Conservation (phyloP, 2,797 vertebrate species). For the Darevskia mixta region DNA sequence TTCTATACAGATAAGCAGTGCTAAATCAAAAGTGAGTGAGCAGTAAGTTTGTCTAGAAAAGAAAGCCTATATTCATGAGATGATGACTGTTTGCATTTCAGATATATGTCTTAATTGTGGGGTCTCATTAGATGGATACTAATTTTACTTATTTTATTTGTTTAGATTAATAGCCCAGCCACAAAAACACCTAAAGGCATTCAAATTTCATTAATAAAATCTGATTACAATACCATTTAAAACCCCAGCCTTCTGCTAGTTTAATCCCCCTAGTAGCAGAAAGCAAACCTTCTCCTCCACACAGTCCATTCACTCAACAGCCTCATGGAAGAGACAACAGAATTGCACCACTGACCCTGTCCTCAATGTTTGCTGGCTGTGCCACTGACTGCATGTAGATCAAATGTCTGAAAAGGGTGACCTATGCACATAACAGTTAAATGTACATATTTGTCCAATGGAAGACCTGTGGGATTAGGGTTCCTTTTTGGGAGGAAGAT, state of each 20-base stretch:
- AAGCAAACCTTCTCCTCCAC: neutral
- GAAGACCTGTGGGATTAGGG: too few species aligned
- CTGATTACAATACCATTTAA: constrained; percentile 15
- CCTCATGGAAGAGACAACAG: neutral
- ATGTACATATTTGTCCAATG: too few species aligned
- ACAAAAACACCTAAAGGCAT: constrained; percentile 11
- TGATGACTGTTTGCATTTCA: constrained; percentile 62
- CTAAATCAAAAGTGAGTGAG: constrained; percentile 50
- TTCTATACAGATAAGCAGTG: constrained; percentile 24
- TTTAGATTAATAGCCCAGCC: constrained; percentile 13
- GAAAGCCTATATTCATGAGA: constrained; percentile 50
- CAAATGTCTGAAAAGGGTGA: too few species aligned
- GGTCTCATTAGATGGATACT: constrained; percentile 37
- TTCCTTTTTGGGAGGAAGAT: too few species aligned
- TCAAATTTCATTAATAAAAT: constrained; percentile 7
- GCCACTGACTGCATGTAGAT: too few species aligned
- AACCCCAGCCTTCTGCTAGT: neutral
- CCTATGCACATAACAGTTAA: too few species aligned
- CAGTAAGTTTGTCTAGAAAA: constrained; percentile 53
- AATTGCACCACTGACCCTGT: neutral
- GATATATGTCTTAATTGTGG: constrained; percentile 60
- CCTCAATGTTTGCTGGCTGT: neutral
- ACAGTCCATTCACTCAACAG: neutral
- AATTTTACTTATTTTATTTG: constrained; percentile 5
- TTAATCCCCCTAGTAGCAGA: neutral